Conservation (phyloP, 2,113 vertebrate species). For the Muntiacus reevesi region DNA sequence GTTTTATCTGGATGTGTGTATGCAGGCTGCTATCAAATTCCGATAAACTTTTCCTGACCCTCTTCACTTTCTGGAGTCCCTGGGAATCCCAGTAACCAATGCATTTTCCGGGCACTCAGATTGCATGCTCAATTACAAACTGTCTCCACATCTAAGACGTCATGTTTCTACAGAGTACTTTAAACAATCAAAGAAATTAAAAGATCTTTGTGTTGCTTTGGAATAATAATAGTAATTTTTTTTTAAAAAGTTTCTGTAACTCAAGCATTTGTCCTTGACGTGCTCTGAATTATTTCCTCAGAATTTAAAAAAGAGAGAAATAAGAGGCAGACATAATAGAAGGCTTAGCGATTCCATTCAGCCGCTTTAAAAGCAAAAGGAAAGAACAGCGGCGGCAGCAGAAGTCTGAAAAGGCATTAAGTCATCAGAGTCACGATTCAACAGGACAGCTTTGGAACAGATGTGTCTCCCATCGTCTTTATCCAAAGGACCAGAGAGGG, state of each 20-base stretch:
- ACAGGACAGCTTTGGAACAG: constrained; percentile 62
- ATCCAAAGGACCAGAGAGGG: background rate
- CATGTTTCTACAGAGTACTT: constrained; percentile 74
- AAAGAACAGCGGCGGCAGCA: constrained; percentile 59
- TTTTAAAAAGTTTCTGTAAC: constrained; percentile 51
- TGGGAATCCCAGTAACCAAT: constrained; percentile 62
- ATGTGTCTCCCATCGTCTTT: constrained; percentile 55
- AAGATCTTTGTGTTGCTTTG: constrained; percentile 70
- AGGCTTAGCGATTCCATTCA: constrained; percentile 71
- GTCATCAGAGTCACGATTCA: constrained; percentile 71
- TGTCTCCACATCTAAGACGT: constrained; percentile 73
- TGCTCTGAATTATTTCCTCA: constrained; percentile 66
- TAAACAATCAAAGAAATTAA: constrained; percentile 81
- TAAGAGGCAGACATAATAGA: constrained; percentile 60
- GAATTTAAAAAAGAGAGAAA: constrained; percentile 32
- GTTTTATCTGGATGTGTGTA: constrained; percentile 77
- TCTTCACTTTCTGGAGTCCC: constrained; percentile 69
- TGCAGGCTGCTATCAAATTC: constrained; percentile 79
- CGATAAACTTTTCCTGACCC: constrained; percentile 77
- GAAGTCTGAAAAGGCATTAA: constrained; percentile 71
- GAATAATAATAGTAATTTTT: constrained; percentile 70
- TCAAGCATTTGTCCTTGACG: constrained; percentile 73
- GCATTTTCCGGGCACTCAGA: constrained; percentile 57
- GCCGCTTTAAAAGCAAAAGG: constrained; percentile 69
- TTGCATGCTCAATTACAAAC: constrained; percentile 72